phyloP scores from a whole-genome alignment of 2,888 invertebrate species.

The Sphaerophoria rueppellii region DNA sequence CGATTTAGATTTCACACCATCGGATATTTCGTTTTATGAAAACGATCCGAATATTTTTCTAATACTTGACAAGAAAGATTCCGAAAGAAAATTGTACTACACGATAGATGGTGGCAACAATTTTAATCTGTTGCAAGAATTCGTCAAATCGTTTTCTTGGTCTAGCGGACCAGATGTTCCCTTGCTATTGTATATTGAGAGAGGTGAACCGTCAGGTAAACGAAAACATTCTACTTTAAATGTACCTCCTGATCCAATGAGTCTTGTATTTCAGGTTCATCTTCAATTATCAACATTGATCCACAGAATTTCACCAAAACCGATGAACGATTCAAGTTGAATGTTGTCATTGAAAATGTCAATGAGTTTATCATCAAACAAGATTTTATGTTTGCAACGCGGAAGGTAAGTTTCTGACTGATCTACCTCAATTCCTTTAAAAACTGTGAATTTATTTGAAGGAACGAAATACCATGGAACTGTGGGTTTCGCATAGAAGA shows the following conservation, averaged over 20 bases:
- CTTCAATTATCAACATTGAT: conserved; percentile 75
- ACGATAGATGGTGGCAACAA: conserved; percentile 89
- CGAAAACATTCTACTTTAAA: neutral
- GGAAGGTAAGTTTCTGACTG: conserved; percentile 80
- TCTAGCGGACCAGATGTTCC: conserved; percentile 83
- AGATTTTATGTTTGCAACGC: conserved; percentile 93
- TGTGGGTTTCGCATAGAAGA: conserved; percentile 90
- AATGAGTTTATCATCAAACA: conserved; percentile 92
- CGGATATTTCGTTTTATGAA: conserved; percentile 90
- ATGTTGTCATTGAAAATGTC: conserved; percentile 85
- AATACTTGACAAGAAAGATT: conserved; percentile 88
- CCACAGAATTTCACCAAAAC: conserved; percentile 73
- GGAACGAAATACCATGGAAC: conserved; percentile 83
- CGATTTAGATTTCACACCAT: conserved; percentile 89
- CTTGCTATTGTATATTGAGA: conserved; percentile 86
- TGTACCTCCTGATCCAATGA: neutral
- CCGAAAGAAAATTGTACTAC: conserved; percentile 87
- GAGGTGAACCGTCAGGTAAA: conserved; percentile 85
- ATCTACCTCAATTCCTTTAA: neutral
- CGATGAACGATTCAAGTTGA: conserved; percentile 69
- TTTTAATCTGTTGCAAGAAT: conserved; percentile 87
- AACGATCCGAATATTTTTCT: conserved; percentile 87
- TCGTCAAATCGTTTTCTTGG: conserved; percentile 92
- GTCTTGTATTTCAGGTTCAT: conserved; percentile 66
- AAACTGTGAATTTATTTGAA: conserved; percentile 10